These are phyloP conservation scores for Heloderma charlesbogerti DNA, from an alignment of 2,113 vertebrate genomes.

Conservation along the genomic window DNA sequence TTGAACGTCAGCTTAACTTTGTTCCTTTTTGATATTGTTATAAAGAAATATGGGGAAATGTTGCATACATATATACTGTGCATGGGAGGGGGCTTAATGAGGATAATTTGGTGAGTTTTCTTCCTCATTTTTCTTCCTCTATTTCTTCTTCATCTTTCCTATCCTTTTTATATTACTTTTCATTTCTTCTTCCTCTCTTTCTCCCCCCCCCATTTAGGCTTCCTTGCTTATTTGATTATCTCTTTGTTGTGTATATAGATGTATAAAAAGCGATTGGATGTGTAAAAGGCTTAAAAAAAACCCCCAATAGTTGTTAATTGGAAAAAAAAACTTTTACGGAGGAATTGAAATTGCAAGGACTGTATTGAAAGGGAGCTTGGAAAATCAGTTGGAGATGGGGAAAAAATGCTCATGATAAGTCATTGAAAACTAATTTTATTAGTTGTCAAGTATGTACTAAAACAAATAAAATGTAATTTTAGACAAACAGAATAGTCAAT, in stretches of 20 bases:
- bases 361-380: background rate
- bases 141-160: background rate
- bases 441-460: background rate
- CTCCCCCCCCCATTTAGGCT: background rate
- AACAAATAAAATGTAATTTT: background rate
- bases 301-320: background rate
- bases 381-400: background rate
- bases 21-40: background rate
- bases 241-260: background rate
- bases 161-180: constrained; percentile 63
- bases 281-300: background rate
- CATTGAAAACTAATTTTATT: background rate
- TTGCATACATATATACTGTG: background rate
- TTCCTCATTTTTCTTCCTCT: constrained; percentile 6
- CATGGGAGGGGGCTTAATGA: background rate
- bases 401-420: background rate
- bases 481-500: background rate
- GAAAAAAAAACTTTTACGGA: background rate
- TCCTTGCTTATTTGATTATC: background rate
- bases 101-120: background rate
- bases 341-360: background rate
- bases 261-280: background rate
- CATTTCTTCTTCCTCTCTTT: constrained; percentile 12
- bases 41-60: background rate
- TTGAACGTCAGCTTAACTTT: too few species aligned